phyloP scores from a whole-genome alignment of 2,113 vertebrate genomes.

The Megalops atlanticus region DNA sequence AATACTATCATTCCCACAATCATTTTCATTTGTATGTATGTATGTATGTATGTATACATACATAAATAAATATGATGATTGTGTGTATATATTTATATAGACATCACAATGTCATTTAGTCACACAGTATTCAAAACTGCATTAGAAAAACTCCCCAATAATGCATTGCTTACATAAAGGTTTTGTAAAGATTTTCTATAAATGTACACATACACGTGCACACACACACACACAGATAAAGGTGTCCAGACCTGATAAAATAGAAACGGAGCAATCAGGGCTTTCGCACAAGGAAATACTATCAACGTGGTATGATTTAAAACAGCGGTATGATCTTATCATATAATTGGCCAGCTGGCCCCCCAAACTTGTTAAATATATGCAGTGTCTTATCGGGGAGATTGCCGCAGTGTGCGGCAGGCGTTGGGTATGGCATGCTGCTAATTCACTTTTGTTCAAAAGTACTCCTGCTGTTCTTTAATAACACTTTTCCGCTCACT shows the following conservation, averaged over 20 bases:
- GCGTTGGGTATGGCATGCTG: not conserved
- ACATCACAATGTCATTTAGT: too few relatives aligned
- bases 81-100: too few relatives aligned
- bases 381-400: constrained; percentile 29
- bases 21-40: too few relatives aligned
- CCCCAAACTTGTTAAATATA: constrained; percentile 28
- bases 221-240: not conserved
- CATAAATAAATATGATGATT: too few relatives aligned
- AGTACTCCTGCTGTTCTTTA: not conserved
- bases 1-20: too few relatives aligned
- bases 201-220: not conserved
- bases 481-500: not conserved
- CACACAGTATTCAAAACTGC: too few relatives aligned
- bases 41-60: too few relatives aligned
- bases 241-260: not conserved
- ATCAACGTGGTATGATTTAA: not conserved
- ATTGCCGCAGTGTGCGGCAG: not conserved
- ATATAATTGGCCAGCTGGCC: constrained; percentile 46
- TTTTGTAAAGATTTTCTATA: too few relatives aligned
- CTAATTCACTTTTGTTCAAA: not conserved
- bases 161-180: too few relatives aligned
- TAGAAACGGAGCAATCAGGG: not conserved
- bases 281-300: not conserved
- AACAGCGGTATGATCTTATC: constrained; percentile 47
- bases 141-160: too few relatives aligned